A percentile compares a stretch with the other conserved stretches of the same genome.
Evolutionary conservation across 2,113 vertebrate species (phyloP).

Genomic region (Neopipo cinnamomea): DNA sequence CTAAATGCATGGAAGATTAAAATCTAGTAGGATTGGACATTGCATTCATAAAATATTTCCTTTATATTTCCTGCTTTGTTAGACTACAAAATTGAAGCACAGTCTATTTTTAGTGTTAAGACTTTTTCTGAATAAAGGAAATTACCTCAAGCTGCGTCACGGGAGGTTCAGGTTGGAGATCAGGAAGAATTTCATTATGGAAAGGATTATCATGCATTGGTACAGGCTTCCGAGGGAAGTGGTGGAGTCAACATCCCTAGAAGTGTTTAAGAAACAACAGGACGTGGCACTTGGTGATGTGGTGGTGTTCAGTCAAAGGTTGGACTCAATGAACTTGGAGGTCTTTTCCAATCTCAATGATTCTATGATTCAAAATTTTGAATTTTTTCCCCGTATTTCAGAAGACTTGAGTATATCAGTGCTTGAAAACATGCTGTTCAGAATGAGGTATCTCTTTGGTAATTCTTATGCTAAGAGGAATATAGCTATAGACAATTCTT

Average conservation of each 20-base stretch:
- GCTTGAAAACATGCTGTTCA: not conserved
- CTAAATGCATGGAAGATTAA: not conserved
- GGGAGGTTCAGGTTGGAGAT: not conserved
- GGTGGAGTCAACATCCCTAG: not conserved
- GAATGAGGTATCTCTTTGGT: not conserved
- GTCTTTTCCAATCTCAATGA: not conserved
- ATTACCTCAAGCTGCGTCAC: not conserved
- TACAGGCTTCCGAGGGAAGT: not conserved
- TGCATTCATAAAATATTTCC: not conserved
- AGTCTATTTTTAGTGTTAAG: not conserved
- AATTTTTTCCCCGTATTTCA: not conserved
- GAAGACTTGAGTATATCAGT: not conserved
- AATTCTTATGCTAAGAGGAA: not conserved
- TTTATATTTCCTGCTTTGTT: not conserved
- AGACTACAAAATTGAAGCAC: not conserved
- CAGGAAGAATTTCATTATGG: not conserved
- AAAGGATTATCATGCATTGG: not conserved
- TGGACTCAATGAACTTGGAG: fast-evolving
- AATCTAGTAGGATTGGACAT: not conserved
- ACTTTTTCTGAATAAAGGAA: not conserved
- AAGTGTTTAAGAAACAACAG: not conserved
- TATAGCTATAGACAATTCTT: not conserved
- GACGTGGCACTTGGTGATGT: not conserved
- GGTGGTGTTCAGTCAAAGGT: too few relatives aligned
- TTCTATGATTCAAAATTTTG: not conserved